Percentiles rank a stretch among this genome's conserved stretches.
phyloP scores from a whole-genome alignment of 2,113 vertebrate species.

The Pedetes capensis region DNA sequence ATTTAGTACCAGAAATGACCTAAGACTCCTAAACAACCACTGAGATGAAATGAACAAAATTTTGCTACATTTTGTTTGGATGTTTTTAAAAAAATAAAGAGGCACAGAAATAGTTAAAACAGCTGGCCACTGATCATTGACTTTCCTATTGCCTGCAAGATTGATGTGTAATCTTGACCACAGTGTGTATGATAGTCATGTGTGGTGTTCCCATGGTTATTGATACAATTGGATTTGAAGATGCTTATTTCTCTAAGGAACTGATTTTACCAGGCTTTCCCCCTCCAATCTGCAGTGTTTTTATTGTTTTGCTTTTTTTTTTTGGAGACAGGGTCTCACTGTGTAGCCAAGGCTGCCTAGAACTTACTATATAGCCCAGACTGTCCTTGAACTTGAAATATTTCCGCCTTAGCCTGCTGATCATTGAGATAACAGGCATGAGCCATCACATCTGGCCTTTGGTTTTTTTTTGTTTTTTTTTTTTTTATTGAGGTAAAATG shows the following conservation, averaged over 20 bases:
- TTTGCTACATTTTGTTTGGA: neutral
- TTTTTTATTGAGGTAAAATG: neutral
- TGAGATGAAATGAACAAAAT: neutral
- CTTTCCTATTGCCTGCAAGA: neutral
- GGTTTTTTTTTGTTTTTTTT: neutral
- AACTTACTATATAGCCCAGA: too few species aligned
- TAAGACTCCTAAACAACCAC: neutral
- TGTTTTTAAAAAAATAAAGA: neutral
- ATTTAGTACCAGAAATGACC: neutral
- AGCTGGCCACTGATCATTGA: neutral
- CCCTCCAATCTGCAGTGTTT: neutral
- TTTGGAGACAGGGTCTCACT: too few species aligned
- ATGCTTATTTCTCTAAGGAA: neutral
- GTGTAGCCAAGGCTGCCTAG: too few species aligned
- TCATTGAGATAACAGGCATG: too few species aligned
- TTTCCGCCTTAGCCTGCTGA: too few species aligned
- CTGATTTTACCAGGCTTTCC: neutral
- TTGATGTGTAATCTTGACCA: neutral
- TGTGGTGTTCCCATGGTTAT: neutral
- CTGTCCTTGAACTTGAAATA: too few species aligned
- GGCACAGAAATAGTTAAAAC: neutral
- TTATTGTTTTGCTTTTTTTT: neutral
- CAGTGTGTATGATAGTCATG: accelerated
- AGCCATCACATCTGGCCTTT: too few species aligned
- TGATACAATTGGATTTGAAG: neutral